A percentile compares a stretch with the other conserved stretches of the same genome.
Evolutionary conservation across 2,888 invertebrate genomes (phyloP).

Genomic region (Agriopis marginaria): DNA sequence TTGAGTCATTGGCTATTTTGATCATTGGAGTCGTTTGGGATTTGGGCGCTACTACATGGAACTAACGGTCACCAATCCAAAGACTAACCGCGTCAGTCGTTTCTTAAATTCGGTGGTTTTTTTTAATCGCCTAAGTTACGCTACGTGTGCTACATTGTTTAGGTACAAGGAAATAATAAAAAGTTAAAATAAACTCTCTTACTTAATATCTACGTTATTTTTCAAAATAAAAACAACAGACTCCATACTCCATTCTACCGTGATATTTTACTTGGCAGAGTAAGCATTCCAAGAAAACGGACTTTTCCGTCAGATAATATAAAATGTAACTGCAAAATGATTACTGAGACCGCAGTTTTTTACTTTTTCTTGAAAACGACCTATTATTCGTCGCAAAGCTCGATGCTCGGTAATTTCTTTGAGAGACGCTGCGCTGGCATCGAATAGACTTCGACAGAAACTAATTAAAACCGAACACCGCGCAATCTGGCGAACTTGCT

Average conservation of each 20-base stretch:
- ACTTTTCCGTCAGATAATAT: constrained; percentile 23
- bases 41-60: no score
- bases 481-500: constrained; percentile 63
- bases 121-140: no score
- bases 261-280: constrained; percentile 17
- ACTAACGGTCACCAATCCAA: no score
- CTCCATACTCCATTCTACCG: constrained; percentile 5
- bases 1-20: no score
- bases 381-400: constrained; percentile 47
- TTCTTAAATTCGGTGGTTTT: no score
- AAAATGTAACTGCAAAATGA: constrained; percentile 29
- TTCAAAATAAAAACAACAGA: background rate
- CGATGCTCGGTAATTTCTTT: constrained; percentile 65
- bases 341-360: constrained; percentile 29
- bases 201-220: no score
- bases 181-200: no score
- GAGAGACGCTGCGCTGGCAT: constrained; percentile 64
- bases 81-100: no score
- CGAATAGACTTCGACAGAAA: constrained; percentile 68
- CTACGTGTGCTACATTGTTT: no score
- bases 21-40: no score
- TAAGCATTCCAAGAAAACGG: constrained; percentile 15
- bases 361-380: constrained; percentile 50
- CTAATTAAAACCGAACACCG: constrained; percentile 77
- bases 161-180: no score